Evolutionary conservation across 2,888 invertebrate genomes (phyloP), one percentile per base, ranked within the genome.

Genomic region (Luffia ferchaultella): DNA sequence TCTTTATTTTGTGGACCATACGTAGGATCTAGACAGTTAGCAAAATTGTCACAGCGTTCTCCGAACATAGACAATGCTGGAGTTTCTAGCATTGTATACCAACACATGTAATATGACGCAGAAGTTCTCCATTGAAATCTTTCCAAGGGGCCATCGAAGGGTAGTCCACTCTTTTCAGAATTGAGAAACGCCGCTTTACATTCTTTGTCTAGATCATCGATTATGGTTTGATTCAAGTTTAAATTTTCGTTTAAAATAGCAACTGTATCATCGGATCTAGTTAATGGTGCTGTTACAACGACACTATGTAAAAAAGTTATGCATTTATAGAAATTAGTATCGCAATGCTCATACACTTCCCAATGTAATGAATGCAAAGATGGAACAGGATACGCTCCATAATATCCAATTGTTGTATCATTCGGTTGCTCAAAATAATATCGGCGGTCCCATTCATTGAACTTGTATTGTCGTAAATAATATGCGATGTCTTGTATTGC

Each of bases 91-190:
- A 89, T 87, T 16, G 89, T 87, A 62, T 85, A 89, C 87, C 87
- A 88, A 59, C 90, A 90, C 88, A 90, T 88, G 67, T 83, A 90
- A 65, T 89, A 90, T 57, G 87, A 85, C 1, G 88, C 89, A 0
- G 88, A 80, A 1, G 83, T 80, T 42, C 87, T 72, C 89, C 89
- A 90, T 60, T 86, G 85, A 62, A 86, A 89, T 50, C 86, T 76
- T 61, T 89, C 88, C 51, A 78, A 60, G 17, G 85, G 79, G 52
- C 85, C 85, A 60, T 85, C 77, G 64, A 88, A 88, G 1, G 88
- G 88, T 55, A 73, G 62, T 15, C 80, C 80, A 41, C 70, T 65
- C 45, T 62, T 67, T 53, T 82, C 71, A 57, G 86, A 85, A 48
- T 70, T 68, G 16, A 63, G 63, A 50, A 70, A 63, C 48, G 82